A percentile compares a stretch with the other conserved stretches of the same genome.
Evolutionary conservation across 2,797 vertebrate species (phyloP).

Genomic region (Scomberomorus guttatus): DNA sequence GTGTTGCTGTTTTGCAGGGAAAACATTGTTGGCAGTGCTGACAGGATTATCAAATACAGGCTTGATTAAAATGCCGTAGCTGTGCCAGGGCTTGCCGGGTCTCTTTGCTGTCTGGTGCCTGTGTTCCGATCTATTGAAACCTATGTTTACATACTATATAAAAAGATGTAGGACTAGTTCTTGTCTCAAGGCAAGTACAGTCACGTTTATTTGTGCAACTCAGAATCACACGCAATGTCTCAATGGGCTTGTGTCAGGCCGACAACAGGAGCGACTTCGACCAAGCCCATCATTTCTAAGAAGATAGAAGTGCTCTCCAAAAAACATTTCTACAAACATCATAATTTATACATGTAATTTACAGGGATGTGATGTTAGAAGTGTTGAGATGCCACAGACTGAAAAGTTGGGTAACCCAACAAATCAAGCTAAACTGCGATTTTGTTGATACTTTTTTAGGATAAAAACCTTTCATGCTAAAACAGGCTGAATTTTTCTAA

Average conservation of each 20-base stretch:
- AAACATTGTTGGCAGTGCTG: background rate
- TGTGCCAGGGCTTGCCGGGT: conserved; percentile 29
- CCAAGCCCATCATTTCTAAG: background rate
- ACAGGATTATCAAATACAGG: background rate
- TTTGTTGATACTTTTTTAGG: too few relatives aligned
- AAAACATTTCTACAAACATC: background rate
- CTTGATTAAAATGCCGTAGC: background rate
- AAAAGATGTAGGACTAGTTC: conserved; percentile 4
- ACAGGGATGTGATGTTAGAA: background rate
- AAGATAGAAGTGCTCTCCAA: too few relatives aligned
- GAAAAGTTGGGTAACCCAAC: background rate
- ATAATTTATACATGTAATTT: background rate
- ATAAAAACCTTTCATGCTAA: background rate
- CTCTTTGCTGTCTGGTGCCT: conserved; percentile 16
- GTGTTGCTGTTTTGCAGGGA: background rate
- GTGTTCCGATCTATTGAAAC: conserved; percentile 2
- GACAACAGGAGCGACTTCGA: rapidly evolving
- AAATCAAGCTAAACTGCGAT: background rate
- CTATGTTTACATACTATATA: conserved; percentile 11
- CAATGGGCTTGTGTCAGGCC: background rate
- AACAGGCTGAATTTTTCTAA: background rate
- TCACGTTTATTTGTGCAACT: conserved; percentile 19
- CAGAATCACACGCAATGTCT: background rate
- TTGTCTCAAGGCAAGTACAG: conserved; percentile 10
- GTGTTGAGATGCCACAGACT: too few relatives aligned